Conservation (phyloP, 2,113 vertebrate genomes). For the Pseudonaja textilis region DNA sequence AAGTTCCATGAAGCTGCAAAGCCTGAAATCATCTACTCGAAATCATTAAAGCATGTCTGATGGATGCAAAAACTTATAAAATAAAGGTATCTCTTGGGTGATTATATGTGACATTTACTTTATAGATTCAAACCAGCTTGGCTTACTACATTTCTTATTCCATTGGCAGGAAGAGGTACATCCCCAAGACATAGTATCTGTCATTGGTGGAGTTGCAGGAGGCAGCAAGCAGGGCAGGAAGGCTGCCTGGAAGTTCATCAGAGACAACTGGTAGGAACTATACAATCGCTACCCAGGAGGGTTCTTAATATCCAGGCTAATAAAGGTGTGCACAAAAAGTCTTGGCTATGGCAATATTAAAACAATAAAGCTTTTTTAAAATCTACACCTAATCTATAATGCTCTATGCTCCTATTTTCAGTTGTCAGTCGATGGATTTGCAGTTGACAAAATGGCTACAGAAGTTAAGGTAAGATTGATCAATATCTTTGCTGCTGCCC, state of each 20-base stretch:
- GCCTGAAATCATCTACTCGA: too few relatives aligned
- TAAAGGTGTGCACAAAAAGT: constrained; percentile 81
- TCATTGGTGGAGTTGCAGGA: constrained; percentile 94
- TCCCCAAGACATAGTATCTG: constrained; percentile 95
- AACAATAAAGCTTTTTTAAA: accelerated
- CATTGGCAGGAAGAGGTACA: constrained; percentile 89
- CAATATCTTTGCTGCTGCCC: neutral
- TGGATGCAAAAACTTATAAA: too few relatives aligned
- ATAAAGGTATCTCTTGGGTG: neutral
- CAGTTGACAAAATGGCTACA: constrained; percentile 93
- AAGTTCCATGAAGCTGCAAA: too few relatives aligned
- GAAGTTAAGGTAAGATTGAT: constrained; percentile 89
- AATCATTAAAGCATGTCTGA: too few relatives aligned
- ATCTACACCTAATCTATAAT: neutral
- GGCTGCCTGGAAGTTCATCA: constrained; percentile 96
- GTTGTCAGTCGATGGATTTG: constrained; percentile 95
- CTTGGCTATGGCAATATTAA: accelerated
- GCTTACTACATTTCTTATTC: accelerated
- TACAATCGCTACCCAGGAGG: constrained; percentile 97
- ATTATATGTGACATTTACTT: accelerated
- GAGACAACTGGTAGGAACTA: constrained; percentile 97
- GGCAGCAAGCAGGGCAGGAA: constrained; percentile 94
- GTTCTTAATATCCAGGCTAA: constrained; percentile 95
- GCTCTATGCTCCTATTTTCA: constrained; percentile 51
- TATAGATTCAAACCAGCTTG: accelerated